phyloP scores from a whole-genome alignment of 2,888 invertebrate species.

The Eustalomyia histrio region DNA sequence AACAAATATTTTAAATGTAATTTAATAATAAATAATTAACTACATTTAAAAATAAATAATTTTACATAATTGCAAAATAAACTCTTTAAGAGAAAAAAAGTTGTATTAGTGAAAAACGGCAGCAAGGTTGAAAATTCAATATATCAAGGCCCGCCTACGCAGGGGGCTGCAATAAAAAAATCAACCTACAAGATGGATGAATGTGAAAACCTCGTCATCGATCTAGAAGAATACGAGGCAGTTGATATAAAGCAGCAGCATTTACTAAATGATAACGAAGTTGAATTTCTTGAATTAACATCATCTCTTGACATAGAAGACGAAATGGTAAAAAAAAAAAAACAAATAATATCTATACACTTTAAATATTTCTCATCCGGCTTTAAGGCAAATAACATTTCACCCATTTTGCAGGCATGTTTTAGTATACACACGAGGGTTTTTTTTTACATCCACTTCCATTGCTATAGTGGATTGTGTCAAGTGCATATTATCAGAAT shows the following conservation, averaged over 20 bases:
- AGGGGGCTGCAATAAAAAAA: conserved; percentile 72
- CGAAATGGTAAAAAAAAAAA: conserved; percentile 53
- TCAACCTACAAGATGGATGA: conserved; percentile 79
- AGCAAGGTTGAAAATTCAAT: conserved; percentile 66
- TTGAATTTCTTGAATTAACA: conserved; percentile 66
- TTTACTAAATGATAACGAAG: conserved; percentile 68
- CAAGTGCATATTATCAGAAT: conserved; percentile 43
- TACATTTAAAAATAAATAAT: conserved; percentile 1
- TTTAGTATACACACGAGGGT: conserved; percentile 48
- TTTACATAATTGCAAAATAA: not conserved
- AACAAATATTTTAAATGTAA: conserved; percentile 20
- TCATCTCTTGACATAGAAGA: conserved; percentile 54
- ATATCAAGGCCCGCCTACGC: conserved; percentile 70
- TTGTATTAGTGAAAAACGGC: conserved; percentile 66
- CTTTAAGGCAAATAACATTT: conserved; percentile 24
- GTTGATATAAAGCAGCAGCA: conserved; percentile 68
- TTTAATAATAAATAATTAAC: not conserved
- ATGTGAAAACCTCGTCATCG: conserved; percentile 79
- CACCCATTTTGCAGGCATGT: conserved; percentile 3
- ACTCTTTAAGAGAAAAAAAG: conserved; percentile 22
- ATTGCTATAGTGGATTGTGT: conserved; percentile 47
- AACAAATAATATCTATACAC: too few species aligned
- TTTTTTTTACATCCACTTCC: conserved; percentile 26
- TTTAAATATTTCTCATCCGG: conserved; percentile 17
- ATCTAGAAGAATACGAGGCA: conserved; percentile 76